Base-by-base conservation (phyloP, 2,113 vertebrate genomes). In the Sardina pilchardus region DNA sequence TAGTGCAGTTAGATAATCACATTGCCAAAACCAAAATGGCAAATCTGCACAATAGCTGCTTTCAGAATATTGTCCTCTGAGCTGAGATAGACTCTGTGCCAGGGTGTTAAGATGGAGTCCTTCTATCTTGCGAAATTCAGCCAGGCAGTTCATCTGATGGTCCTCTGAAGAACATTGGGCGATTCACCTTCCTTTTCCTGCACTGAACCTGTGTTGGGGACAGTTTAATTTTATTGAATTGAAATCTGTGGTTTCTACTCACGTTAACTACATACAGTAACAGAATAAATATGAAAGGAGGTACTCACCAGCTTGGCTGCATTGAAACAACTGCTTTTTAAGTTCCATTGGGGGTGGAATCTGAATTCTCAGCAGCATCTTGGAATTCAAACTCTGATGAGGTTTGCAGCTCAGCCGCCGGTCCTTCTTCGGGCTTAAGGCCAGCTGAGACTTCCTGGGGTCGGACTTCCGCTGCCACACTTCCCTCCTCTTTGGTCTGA, bases 21-120 rank as follows among this genome's bases (percentile, higher is more conserved):
- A 78, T 36, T 78, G 71, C 30, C 71, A 78, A 78, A 30, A 78
- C 71, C 71, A 36, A 36, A 78, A 78, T 78, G 71, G 71, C 71
- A 78, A 39, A 78, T 34, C 30, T 39, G 30, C 71, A 78, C 71
- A 78, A 34, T 78, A 78, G 71, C 30, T 78, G 71, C 71, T 78
- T 78, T 78, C 71, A 78, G 71, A 78, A 34, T 36, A 78, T 17
- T 78, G 34, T 78, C 30, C 4, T 78, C 71, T 17, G 30, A 78
- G 30, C 26, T 78, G 71, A 34, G 34, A 17, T 78, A 12, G 14
- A 67, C 63, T 56, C n/a, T 78, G 71, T 34, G 71, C 34, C 36
- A 34, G 14, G 14, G 30, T 78, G 34, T 78, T 10, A 36, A 78
- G 34, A 78, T 78, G 26, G 34, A 36, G 30, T 78, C 59, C 59